Evolutionary conservation across 1,140 invertebrate species (phyloP).

Genomic region (Aphelenchoides avenae): DNA sequence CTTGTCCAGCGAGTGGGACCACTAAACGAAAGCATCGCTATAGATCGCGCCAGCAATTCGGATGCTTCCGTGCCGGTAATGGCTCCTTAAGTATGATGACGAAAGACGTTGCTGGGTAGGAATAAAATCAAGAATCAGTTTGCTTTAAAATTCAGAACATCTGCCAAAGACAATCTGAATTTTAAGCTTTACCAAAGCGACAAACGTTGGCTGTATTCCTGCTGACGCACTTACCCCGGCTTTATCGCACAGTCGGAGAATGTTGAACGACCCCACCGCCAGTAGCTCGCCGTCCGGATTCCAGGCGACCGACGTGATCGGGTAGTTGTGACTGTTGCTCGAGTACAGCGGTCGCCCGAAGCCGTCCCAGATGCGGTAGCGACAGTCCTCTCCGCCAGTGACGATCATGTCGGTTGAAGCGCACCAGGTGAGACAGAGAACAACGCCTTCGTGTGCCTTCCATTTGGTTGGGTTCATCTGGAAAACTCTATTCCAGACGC

Average conservation of each 20-base stretch:
- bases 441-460: conserved; percentile 89
- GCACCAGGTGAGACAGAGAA: conserved; percentile 83
- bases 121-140: background rate
- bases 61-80: background rate
- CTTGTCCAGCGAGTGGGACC: conserved; percentile 86
- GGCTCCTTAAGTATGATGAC: too few relatives aligned
- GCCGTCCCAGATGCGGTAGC: conserved; percentile 83
- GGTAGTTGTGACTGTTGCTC: conserved; percentile 77
- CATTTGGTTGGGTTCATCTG: conserved; percentile 68
- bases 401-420: conserved; percentile 75
- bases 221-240: conserved; percentile 71
- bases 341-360: conserved; percentile 79
- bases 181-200: background rate
- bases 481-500: background rate
- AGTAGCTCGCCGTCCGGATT: conserved; percentile 83
- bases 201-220: conserved; percentile 6
- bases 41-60: conserved; percentile 11
- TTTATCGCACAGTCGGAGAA: conserved; percentile 83
- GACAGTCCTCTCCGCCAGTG: conserved; percentile 89
- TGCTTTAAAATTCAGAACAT: background rate
- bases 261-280: conserved; percentile 86
- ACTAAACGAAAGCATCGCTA: conserved; percentile 65
- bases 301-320: conserved; percentile 84
- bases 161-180: background rate
- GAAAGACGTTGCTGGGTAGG: background rate